phyloP scores from a whole-genome alignment of 2,888 invertebrate genomes.

The Heliconius aoede region DNA sequence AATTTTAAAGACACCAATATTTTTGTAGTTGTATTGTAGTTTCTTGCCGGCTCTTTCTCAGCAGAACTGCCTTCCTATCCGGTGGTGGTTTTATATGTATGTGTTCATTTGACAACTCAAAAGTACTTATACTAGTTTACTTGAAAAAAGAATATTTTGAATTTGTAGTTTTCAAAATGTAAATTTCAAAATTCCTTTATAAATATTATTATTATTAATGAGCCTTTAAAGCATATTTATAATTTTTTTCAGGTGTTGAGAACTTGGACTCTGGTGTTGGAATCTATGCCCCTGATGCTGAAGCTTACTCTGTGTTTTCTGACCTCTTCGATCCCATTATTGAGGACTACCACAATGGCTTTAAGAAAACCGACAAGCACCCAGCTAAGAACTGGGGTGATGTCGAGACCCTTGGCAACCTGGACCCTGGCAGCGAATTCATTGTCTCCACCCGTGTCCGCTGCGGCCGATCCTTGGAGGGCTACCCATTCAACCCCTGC shows the following conservation, averaged over 20 bases:
- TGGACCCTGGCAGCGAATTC: constrained; percentile 95
- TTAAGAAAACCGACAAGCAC: constrained; percentile 97
- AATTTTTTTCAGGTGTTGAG: constrained; percentile 89
- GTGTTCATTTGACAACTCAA: too few species aligned
- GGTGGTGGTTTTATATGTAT: too few species aligned
- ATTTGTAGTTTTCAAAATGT: too few species aligned
- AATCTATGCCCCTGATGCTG: constrained; percentile 98
- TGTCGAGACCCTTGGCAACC: constrained; percentile 93
- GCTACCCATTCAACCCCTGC: constrained; percentile 99
- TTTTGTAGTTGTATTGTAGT: neutral
- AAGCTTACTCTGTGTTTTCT: constrained; percentile 95
- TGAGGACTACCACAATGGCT: constrained; percentile 98
- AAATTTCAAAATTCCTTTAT: neutral
- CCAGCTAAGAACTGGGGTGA: constrained; percentile 98
- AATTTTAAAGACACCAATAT: neutral
- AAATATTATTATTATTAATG: too few species aligned
- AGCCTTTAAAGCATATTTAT: neutral
- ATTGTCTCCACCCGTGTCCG: constrained; percentile 98
- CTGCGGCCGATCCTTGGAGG: constrained; percentile 96
- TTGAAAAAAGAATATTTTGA: too few species aligned
- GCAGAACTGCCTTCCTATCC: too few species aligned
- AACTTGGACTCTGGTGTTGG: constrained; percentile 98
- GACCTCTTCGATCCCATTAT: constrained; percentile 98
- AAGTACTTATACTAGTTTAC: too few species aligned
- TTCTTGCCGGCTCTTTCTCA: too few species aligned